Evolutionary conservation across 2,797 vertebrate genomes (phyloP).

Genomic region (Mycteria americana): DNA sequence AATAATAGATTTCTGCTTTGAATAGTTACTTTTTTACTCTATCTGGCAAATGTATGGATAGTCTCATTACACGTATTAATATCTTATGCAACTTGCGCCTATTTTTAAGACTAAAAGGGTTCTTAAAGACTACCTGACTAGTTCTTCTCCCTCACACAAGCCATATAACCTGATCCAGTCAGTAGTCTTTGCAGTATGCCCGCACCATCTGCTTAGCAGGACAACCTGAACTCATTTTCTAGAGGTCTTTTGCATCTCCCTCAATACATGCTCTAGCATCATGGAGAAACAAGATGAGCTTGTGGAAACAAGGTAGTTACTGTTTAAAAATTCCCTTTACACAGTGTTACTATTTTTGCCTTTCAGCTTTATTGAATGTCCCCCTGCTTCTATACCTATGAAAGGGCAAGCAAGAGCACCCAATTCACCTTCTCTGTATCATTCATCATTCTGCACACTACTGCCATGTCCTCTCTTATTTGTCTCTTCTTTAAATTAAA

Average conservation of each 20-base stretch:
- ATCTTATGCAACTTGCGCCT: background rate
- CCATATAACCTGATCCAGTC: background rate
- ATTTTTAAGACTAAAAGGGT: background rate
- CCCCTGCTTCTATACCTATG: background rate
- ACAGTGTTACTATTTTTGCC: background rate
- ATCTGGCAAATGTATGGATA: background rate
- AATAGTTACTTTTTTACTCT: background rate
- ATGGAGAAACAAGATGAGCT: background rate
- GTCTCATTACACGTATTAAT: background rate
- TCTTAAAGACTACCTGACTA: background rate
- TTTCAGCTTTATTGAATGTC: background rate
- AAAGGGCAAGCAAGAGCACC: background rate
- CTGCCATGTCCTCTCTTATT: background rate
- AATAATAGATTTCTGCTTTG: background rate
- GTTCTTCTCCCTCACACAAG: background rate
- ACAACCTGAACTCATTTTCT: background rate
- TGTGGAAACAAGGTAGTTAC: background rate
- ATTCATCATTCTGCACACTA: slow-evolving; percentile 17
- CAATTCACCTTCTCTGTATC: slow-evolving; percentile 1
- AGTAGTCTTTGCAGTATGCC: background rate
- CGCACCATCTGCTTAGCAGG: background rate
- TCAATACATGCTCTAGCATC: background rate
- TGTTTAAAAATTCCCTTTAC: background rate
- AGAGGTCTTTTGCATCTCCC: background rate
- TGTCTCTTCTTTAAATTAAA: slow-evolving; percentile 44